These are phyloP conservation scores for Platygyra sinensis DNA, from an alignment of 64 coral and sea anemone species.

Conservation along the genomic window DNA sequence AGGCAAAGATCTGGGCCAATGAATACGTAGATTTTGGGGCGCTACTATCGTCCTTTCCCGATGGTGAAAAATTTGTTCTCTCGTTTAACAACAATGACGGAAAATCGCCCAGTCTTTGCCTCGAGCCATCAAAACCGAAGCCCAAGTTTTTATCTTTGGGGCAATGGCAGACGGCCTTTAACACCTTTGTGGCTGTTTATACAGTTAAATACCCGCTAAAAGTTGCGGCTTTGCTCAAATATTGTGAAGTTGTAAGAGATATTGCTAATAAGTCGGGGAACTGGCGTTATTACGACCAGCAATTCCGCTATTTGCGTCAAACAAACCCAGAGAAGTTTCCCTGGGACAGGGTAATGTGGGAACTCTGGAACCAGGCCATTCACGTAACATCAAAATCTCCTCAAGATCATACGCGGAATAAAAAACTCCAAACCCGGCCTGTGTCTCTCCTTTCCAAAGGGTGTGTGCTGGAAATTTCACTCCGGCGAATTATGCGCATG, in stretches of 20 bases:
- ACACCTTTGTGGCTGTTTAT: conserved; percentile 50
- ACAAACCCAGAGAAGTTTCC: conserved; percentile 4
- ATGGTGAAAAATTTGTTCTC: background rate
- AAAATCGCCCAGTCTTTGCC: background rate
- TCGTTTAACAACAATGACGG: background rate
- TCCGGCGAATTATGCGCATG: background rate
- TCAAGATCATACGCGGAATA: background rate
- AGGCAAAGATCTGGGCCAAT: conserved; percentile 48
- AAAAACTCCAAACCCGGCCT: background rate
- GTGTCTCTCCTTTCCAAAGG: background rate
- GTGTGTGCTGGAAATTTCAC: conserved; percentile 1
- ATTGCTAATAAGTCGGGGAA: conserved; percentile 5
- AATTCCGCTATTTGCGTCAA: conserved; percentile 40
- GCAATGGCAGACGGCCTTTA: conserved; percentile 26
- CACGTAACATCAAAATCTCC: too few relatives aligned
- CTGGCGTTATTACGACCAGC: conserved; percentile 46
- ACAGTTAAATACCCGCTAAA: background rate
- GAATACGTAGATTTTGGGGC: conserved; percentile 17
- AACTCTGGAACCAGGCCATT: too few relatives aligned
- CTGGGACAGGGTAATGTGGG: too few relatives aligned
- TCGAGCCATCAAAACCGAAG: background rate
- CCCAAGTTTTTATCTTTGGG: background rate
- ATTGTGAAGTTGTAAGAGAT: conserved; percentile 18
- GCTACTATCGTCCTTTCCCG: background rate
- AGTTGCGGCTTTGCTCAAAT: background rate